Percentiles rank a stretch among this genome's conserved stretches.
Conservation (phyloP, 2,888 invertebrate genomes). For the Scaptomyza cyrtandrae region DNA sequence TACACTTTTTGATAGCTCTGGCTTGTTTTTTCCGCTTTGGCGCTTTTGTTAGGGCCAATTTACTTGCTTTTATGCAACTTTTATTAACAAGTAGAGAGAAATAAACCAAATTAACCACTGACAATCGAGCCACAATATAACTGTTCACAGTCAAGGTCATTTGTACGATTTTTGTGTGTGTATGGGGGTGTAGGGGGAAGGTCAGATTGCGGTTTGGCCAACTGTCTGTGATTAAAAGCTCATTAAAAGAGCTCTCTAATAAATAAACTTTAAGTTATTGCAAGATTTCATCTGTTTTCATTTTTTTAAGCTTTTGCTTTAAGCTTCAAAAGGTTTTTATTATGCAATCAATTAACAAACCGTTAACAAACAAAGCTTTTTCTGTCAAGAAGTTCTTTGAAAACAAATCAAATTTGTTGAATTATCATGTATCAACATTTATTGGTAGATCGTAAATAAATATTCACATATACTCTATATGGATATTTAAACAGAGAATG, state of each 20-base stretch:
- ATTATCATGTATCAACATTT: conserved; percentile 18
- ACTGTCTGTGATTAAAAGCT: background rate
- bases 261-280: background rate
- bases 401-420: conserved; percentile 5
- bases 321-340: conserved; percentile 8
- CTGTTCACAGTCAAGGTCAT: conserved; percentile 69
- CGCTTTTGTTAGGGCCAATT: conserved; percentile 62
- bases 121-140: conserved; percentile 30
- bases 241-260: conserved; percentile 5
- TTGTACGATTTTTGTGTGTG: conserved; percentile 2
- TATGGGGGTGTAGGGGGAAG: background rate
- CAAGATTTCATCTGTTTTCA: background rate
- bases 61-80: conserved; percentile 61
- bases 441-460: conserved; percentile 6
- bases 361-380: conserved; percentile 7
- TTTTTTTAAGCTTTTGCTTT: conserved; percentile 8
- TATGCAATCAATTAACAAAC: conserved; percentile 33
- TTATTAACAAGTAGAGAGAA: conserved; percentile 32
- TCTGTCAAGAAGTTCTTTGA: background rate
- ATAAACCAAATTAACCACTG: conserved; percentile 14
- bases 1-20: conserved; percentile 22
- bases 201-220: conserved; percentile 7
- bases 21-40: conserved; percentile 38
- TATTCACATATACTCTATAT: background rate
- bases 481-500: background rate